These are phyloP conservation scores for Druon quercuslanigerum DNA, from an alignment of 1,140 invertebrate genomes.

Conservation along the genomic window DNA sequence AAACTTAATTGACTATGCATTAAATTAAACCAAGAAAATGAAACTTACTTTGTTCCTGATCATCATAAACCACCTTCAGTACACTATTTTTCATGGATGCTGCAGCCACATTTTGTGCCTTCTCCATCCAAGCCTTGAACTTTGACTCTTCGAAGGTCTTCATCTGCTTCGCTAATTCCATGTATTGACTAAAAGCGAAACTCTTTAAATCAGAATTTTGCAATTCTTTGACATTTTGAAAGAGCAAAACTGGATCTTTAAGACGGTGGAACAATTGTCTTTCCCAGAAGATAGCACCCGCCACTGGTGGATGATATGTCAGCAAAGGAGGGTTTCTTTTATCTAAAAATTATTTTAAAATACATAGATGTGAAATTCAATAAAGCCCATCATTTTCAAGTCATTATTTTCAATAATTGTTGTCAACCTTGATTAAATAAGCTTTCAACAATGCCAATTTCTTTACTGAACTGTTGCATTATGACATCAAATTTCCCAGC, in stretches of 20 bases:
- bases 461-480: conserved; percentile 88
- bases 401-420: background rate
- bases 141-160: conserved; percentile 85
- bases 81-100: conserved; percentile 82
- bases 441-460: conserved; percentile 82
- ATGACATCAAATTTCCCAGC: conserved; percentile 89
- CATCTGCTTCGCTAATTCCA: conserved; percentile 83
- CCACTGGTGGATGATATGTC: conserved; percentile 84
- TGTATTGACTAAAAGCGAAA: conserved; percentile 85
- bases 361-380: no score
- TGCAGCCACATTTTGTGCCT: conserved; percentile 76
- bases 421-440: conserved; percentile 79
- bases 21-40: background rate
- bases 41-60: no score
- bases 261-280: conserved; percentile 85
- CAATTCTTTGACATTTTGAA: conserved; percentile 84
- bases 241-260: conserved; percentile 85
- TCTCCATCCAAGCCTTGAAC: conserved; percentile 80
- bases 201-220: no score
- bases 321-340: conserved; percentile 83
- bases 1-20: background rate
- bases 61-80: conserved; percentile 72
- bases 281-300: conserved; percentile 90
- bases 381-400: background rate
- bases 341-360: conserved; percentile 74